Percentiles rank a stretch among this genome's conserved stretches.
phyloP scores from a whole-genome alignment of 1,140 invertebrate genomes.

The Pogonomyrmex californicus region DNA sequence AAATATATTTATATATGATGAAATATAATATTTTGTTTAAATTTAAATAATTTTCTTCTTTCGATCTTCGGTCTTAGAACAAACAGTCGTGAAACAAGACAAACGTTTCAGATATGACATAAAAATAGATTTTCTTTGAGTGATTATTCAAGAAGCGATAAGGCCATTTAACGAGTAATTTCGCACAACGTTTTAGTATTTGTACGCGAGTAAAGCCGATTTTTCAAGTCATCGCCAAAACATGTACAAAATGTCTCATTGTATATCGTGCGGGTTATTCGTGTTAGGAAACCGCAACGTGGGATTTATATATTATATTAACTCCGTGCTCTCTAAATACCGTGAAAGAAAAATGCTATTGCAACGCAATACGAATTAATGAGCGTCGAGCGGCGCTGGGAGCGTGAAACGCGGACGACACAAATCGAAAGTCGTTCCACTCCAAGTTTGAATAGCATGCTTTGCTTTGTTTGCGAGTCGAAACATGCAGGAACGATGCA shows the following conservation, averaged over 20 bases:
- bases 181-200: neutral
- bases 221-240: constrained; percentile 2
- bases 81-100: neutral
- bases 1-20: neutral
- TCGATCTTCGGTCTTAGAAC: neutral
- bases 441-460: constrained; percentile 38
- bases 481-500: constrained; percentile 31
- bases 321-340: constrained; percentile 29
- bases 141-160: neutral
- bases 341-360: constrained; percentile 27
- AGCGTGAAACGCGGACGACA: constrained; percentile 53
- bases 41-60: neutral
- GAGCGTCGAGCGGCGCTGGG: constrained; percentile 12
- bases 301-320: constrained; percentile 11
- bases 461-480: constrained; percentile 60
- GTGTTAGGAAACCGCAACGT: neutral
- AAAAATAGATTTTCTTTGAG: neutral
- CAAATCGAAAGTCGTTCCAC: constrained; percentile 69
- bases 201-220: neutral
- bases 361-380: constrained; percentile 56
- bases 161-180: neutral
- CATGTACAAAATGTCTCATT: neutral
- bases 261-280: neutral
- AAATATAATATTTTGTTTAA: neutral
- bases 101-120: neutral